Conservation (phyloP, 1,140 invertebrate species). For the Bombus haemorrhoidalis region DNA sequence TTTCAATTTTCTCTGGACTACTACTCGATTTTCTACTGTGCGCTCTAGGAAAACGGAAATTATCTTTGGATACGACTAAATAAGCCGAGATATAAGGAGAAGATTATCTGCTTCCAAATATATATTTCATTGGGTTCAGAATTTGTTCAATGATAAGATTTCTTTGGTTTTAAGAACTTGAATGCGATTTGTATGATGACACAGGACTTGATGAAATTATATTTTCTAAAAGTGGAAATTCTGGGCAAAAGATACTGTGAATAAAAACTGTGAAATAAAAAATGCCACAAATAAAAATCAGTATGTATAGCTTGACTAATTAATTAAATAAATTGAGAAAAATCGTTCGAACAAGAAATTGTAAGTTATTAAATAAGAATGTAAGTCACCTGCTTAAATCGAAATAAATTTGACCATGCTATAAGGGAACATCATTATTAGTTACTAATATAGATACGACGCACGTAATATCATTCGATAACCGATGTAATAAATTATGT, state of each 20-base stretch:
- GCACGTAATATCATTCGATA: too few species aligned
- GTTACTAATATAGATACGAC: too few species aligned
- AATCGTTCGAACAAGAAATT: too few species aligned
- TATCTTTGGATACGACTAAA: slow-evolving; percentile 39
- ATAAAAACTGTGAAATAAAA: not conserved
- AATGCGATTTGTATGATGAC: not conserved
- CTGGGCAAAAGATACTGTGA: not conserved
- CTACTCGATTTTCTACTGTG: not conserved
- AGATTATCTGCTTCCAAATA: slow-evolving; percentile 17
- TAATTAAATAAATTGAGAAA: not conserved
- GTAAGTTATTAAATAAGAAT: too few species aligned
- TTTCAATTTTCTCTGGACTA: not conserved
- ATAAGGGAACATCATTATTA: too few species aligned
- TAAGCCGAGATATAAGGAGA: slow-evolving; percentile 25
- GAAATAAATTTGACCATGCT: too few species aligned
- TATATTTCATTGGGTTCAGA: not conserved
- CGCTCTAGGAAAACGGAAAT: not conserved
- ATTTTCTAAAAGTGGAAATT: not conserved
- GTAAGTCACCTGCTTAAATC: too few species aligned
- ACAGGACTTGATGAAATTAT: not conserved
- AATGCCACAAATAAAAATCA: not conserved
- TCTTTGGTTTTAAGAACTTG: not conserved
- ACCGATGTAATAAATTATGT: too few species aligned
- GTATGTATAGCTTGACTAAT: not conserved
- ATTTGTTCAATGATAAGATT: slow-evolving; percentile 51